phyloP scores from a whole-genome alignment of 2,888 invertebrate genomes.

The Strigamia transsilvanica region DNA sequence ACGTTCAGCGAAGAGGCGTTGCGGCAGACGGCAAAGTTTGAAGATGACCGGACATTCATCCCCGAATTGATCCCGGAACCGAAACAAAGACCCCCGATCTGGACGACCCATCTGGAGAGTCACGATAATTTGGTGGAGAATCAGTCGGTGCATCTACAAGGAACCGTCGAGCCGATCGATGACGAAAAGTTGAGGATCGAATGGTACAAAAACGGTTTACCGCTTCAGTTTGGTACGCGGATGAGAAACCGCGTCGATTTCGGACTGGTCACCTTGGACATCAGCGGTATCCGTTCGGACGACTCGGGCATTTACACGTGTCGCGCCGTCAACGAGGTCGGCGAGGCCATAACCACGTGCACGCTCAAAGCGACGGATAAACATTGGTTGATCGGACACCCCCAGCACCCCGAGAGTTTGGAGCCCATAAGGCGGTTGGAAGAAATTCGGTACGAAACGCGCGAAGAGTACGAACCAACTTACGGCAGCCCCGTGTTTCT shows the following conservation, averaged over 20 bases:
- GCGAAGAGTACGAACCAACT: constrained; percentile 76
- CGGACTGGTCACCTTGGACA: constrained; percentile 90
- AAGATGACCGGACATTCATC: constrained; percentile 89
- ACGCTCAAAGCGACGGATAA: constrained; percentile 80
- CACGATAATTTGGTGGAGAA: constrained; percentile 84
- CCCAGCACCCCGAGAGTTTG: constrained; percentile 87
- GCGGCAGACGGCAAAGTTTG: constrained; percentile 89
- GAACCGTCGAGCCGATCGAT: constrained; percentile 88
- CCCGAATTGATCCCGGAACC: constrained; percentile 78
- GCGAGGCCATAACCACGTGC: constrained; percentile 93
- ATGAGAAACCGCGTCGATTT: constrained; percentile 95
- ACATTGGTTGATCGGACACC: constrained; percentile 83
- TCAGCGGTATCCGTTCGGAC: constrained; percentile 84
- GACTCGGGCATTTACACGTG: constrained; percentile 97
- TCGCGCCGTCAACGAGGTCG: constrained; percentile 89
- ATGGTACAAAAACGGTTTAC: constrained; percentile 91
- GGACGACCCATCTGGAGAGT: constrained; percentile 88
- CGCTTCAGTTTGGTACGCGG: constrained; percentile 72
- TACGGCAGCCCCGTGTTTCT: constrained; percentile 89
- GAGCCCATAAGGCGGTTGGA: constrained; percentile 86
- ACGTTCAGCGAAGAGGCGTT: constrained; percentile 89
- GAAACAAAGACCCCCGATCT: constrained; percentile 92
- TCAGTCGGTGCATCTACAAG: constrained; percentile 85
- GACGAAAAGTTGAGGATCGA: constrained; percentile 86
- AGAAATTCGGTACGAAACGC: constrained; percentile 72